Evolutionary conservation across 2,797 vertebrate species (phyloP).

Genomic region (Crossoptilon crossoptilon): DNA sequence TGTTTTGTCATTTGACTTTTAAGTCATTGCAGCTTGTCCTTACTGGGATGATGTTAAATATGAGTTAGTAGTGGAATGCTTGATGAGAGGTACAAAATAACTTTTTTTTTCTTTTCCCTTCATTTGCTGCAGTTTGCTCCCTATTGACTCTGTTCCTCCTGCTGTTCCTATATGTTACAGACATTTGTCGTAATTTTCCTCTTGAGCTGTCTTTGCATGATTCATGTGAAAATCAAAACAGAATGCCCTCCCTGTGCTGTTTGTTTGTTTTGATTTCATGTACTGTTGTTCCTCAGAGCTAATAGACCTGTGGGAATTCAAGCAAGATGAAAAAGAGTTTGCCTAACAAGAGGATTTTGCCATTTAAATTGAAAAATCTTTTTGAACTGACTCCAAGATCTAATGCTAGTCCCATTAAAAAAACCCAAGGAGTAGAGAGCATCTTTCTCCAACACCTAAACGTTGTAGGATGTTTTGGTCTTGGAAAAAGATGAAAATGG

Average conservation of each 20-base stretch:
- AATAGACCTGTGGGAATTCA: neutral
- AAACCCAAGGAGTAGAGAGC: neutral
- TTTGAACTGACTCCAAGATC: neutral
- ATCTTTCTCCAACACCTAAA: neutral
- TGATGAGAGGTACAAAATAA: neutral
- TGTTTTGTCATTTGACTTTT: neutral
- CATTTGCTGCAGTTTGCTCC: neutral
- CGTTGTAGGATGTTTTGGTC: neutral
- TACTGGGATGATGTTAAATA: neutral
- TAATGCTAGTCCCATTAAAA: neutral
- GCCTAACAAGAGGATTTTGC: neutral
- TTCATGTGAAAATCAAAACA: neutral
- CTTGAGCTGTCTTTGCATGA: neutral
- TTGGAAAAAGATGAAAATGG: neutral
- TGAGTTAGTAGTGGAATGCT: neutral
- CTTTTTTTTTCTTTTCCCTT: neutral
- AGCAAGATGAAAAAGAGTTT: neutral
- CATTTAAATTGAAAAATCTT: neutral
- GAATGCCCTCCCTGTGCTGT: neutral
- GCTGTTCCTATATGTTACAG: neutral
- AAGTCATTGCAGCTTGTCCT: neutral
- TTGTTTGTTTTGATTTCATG: neutral
- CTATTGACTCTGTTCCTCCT: neutral
- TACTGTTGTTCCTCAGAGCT: neutral
- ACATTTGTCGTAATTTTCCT: neutral